Evolutionary conservation across 2,113 vertebrate genomes (phyloP), one percentile per base, ranked within the genome.

Genomic region (Alexandromys fortis): DNA sequence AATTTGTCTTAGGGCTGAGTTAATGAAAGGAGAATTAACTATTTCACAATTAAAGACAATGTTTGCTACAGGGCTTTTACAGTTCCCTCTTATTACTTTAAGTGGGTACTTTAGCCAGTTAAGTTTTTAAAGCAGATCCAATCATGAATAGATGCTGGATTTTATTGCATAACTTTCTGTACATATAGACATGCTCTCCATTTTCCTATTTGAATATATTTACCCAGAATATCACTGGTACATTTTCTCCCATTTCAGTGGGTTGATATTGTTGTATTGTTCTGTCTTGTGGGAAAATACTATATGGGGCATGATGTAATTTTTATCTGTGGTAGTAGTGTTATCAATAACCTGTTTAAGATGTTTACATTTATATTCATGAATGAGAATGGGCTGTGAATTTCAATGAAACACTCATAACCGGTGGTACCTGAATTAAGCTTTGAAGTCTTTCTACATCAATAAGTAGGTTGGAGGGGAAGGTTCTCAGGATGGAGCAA

Each of bases 381-480:
- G 55, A 91, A 28, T 76, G 38, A 90, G 10, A 77, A n/a, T 77
- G 3, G 28, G 65, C 65, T 92, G 2, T 91, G 55, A 90, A 91
- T 95, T 85, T 91, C 81, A 92, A n/a, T 92, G 52, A 96, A 88
- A 28, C 7, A 30, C 11, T 77, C 26, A 58, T 42, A 58, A 86
- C 12, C 7, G 58, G 11, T 93, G 63, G 58, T 93, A 61, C 30
- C 68, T 94, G 35, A 68, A 47, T 96, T 86, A 79, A 89, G 19
- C 91, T 78, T 52, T 86, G 63, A 96, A 90, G 79, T 28, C 45
- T 94, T 95, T 83, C 91, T 67, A 70, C 52, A 90, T 85, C 63
- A 76, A 42, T 68, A 19, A 92, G 76, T 72, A 87, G 12, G 11
- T 72, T 75, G 38, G 38, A 94, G 35, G 38, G 12, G 21, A 85